Percentiles rank a stretch among this genome's conserved stretches.
These are phyloP conservation scores for Ochropacha duplaris DNA, from an alignment of 2,888 invertebrate species.

Conservation along the genomic window DNA sequence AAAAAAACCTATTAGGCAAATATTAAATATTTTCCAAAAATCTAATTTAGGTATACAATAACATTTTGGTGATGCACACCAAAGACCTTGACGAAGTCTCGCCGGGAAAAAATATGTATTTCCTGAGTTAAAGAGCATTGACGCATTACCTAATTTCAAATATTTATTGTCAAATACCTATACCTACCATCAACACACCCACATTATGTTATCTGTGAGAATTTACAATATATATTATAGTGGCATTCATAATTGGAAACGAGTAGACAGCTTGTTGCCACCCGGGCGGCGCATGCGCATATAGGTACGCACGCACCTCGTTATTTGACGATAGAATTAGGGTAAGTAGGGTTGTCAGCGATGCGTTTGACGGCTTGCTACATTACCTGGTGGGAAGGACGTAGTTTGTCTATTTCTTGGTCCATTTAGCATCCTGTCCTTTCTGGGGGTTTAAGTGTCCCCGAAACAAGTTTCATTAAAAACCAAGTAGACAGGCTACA, in stretches of 20 bases:
- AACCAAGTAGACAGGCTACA: no score
- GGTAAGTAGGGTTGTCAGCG: constrained; percentile 14
- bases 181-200: constrained; percentile 33
- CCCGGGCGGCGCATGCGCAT: constrained; percentile 38
- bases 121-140: constrained; percentile 19
- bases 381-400: constrained; percentile 11
- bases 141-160: constrained; percentile 31
- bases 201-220: constrained; percentile 29
- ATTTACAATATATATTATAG: constrained; percentile 42
- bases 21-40: no score
- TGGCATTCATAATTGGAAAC: constrained; percentile 46
- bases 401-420: no score
- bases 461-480: no score
- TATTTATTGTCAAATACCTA: constrained; percentile 38
- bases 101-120: not conserved
- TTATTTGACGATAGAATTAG: constrained; percentile 12
- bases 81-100: no score
- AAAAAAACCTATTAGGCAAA: no score
- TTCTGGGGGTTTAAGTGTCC: no score
- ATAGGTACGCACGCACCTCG: constrained; percentile 24
- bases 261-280: constrained; percentile 63
- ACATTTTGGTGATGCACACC: no score
- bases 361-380: not conserved
- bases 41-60: no score
- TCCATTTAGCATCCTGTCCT: no score